Percentiles rank a stretch among this genome's conserved stretches.
phyloP scores from a whole-genome alignment of 2,113 vertebrate genomes.

The Tympanuchus pallidicinctus region DNA sequence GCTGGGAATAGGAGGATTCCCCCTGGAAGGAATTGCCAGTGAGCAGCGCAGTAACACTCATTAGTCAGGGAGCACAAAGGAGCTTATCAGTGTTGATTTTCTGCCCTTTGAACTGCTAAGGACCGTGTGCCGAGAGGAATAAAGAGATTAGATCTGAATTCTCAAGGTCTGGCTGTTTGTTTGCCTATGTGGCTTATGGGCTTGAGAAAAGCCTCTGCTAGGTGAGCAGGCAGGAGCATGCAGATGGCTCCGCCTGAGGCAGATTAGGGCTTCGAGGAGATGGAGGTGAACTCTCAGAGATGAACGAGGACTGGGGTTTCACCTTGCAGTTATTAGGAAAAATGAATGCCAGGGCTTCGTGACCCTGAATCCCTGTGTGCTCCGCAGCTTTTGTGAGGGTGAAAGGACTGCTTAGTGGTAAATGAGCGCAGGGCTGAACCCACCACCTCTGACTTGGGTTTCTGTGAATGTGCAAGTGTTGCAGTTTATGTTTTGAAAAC shows the following conservation, averaged over 20 bases:
- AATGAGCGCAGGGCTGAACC: background rate
- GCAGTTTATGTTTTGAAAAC: background rate
- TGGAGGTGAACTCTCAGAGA: background rate
- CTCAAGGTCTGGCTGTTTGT: constrained; percentile 5
- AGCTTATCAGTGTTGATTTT: constrained; percentile 39
- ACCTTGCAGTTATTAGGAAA: background rate
- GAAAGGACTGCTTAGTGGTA: background rate
- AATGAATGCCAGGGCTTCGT: background rate
- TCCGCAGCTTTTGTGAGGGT: background rate
- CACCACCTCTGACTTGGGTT: background rate
- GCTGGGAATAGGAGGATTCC: background rate
- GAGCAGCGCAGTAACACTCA: background rate
- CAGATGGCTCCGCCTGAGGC: background rate
- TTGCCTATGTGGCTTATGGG: constrained; percentile 1
- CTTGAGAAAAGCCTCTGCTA: constrained; percentile 6
- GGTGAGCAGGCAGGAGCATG: background rate
- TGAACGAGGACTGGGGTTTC: background rate
- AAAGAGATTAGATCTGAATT: constrained; percentile 41
- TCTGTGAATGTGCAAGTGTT: background rate
- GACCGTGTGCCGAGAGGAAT: background rate
- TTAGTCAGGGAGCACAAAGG: background rate
- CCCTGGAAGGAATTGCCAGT: background rate
- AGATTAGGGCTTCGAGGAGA: background rate
- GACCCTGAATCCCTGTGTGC: background rate
- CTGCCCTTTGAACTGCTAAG: constrained; percentile 55